Evolutionary conservation across 2,797 vertebrate genomes (phyloP).

Genomic region (Sebastes alutus): DNA sequence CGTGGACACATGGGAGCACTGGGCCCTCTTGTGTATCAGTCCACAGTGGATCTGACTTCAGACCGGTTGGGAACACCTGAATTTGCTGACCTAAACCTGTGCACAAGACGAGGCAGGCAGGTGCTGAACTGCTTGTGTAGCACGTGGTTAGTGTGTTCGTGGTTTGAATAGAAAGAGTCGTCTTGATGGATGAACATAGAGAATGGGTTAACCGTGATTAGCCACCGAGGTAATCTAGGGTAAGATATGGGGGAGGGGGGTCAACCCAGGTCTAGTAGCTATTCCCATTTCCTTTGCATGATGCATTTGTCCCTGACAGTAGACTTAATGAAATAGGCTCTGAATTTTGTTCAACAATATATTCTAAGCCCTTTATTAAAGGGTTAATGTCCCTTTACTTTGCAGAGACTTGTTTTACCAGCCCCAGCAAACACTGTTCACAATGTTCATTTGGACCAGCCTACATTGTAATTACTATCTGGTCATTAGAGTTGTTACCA

Average conservation of each 20-base stretch:
- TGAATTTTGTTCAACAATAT: background rate
- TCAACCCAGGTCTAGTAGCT: slow-evolving; percentile 19
- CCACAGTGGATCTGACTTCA: accelerated
- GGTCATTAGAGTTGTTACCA: slow-evolving; percentile 69
- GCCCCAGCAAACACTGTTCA: slow-evolving; percentile 61
- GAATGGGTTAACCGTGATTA: background rate
- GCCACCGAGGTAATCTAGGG: background rate
- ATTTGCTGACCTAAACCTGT: slow-evolving; percentile 16
- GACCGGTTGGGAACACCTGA: slow-evolving; percentile 24
- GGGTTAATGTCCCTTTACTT: slow-evolving; percentile 37
- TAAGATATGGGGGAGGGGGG: background rate
- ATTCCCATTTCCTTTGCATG: slow-evolving; percentile 65
- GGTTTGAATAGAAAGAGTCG: background rate
- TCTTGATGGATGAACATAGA: background rate
- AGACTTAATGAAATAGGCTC: background rate
- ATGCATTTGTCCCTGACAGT: slow-evolving; percentile 49
- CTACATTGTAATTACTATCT: slow-evolving; percentile 69
- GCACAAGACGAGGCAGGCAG: background rate
- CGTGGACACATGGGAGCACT: too few relatives aligned
- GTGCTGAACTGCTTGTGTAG: background rate
- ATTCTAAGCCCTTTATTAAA: slow-evolving; percentile 16
- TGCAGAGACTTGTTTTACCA: slow-evolving; percentile 60
- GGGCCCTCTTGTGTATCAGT: accelerated
- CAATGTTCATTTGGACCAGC: slow-evolving; percentile 72
- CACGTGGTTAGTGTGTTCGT: slow-evolving; percentile 10